Evolutionary conservation across 2,113 vertebrate species (phyloP).

Genomic region (Odocoileus hemionus): DNA sequence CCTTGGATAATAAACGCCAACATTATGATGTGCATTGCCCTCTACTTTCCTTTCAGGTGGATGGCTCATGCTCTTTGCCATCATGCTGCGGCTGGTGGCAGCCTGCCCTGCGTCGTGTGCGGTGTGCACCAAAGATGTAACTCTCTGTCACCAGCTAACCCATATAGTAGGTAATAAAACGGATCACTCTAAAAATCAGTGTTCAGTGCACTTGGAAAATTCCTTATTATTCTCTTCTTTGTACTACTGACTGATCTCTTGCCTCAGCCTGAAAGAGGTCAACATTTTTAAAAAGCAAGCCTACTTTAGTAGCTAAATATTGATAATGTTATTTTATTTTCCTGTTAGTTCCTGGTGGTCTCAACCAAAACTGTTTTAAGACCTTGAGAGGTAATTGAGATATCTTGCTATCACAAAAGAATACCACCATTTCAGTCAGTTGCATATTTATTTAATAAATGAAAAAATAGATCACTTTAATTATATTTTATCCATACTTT

Average conservation of each 20-base stretch:
- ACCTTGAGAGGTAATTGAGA: slow-evolving; percentile 30
- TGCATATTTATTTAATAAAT: not conserved
- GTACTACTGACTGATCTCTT: not conserved
- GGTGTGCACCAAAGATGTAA: slow-evolving; percentile 76
- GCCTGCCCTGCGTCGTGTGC: slow-evolving; percentile 78
- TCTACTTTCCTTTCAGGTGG: slow-evolving; percentile 73
- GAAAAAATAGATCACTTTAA: slow-evolving; percentile 15
- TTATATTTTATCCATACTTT: slow-evolving; percentile 28
- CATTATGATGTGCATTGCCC: not conserved
- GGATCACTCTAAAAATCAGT: not conserved
- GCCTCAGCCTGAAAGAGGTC: not conserved
- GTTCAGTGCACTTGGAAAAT: not conserved
- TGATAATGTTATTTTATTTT: not conserved
- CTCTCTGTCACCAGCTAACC: slow-evolving; percentile 82
- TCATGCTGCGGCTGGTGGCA: slow-evolving; percentile 40
- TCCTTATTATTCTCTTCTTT: not conserved
- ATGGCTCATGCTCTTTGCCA: slow-evolving; percentile 71
- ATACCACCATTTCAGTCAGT: not conserved
- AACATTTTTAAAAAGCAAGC: not conserved
- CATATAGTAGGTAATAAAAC: slow-evolving; percentile 75
- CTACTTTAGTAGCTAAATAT: not conserved
- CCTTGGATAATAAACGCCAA: not conserved
- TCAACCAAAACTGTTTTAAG: not conserved
- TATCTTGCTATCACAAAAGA: not conserved
- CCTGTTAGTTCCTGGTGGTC: not conserved